phyloP scores from a whole-genome alignment of 2,113 vertebrate species.

The Cacatua alba region DNA sequence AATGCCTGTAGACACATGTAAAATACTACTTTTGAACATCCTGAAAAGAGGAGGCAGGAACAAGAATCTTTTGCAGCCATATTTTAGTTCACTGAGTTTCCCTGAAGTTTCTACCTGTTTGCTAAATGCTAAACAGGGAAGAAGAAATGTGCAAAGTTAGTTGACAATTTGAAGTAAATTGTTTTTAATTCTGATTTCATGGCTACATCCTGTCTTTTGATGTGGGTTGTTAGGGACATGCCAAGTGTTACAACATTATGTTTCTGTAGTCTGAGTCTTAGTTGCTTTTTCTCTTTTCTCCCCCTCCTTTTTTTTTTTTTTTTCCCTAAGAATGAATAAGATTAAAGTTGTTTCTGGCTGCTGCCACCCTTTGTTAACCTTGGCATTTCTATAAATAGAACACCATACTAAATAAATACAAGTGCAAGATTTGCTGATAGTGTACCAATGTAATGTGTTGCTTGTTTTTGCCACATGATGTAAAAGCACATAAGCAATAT shows the following conservation, averaged over 20 bases:
- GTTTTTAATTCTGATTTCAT: neutral
- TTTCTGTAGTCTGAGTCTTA: neutral
- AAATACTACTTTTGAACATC: neutral
- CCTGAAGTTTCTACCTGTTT: neutral
- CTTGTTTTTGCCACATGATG: neutral
- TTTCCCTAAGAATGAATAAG: neutral
- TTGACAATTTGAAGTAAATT: neutral
- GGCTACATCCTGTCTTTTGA: neutral
- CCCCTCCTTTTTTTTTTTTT: neutral
- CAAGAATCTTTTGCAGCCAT: neutral
- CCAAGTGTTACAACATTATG: neutral
- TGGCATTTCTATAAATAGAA: neutral
- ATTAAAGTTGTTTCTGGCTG: neutral
- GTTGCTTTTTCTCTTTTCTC: neutral
- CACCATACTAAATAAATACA: neutral
- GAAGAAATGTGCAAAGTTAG: neutral
- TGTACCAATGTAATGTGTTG: neutral
- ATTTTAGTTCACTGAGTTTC: neutral
- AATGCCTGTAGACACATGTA: neutral
- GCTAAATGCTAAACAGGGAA: neutral
- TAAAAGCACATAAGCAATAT: neutral
- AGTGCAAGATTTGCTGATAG: neutral
- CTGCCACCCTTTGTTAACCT: neutral
- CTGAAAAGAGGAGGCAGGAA: neutral
- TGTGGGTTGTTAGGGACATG: neutral